These are phyloP conservation scores for Percina caprodes DNA, from an alignment of 2,113 vertebrate genomes.

Conservation along the genomic window DNA sequence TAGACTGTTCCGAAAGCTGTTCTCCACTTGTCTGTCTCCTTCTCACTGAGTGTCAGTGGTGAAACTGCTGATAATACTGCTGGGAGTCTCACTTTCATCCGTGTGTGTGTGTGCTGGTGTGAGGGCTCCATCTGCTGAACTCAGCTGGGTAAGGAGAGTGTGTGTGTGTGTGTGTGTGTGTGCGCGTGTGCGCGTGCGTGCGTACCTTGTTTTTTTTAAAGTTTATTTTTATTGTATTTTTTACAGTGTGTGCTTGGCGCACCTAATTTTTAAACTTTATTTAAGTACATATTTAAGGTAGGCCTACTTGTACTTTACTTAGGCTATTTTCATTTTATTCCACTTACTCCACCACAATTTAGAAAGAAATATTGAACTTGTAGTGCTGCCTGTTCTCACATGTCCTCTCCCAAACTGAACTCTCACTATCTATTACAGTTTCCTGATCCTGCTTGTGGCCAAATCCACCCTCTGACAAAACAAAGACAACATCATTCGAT, in stretches of 20 bases:
- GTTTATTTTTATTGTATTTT: no score
- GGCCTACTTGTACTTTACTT: no score
- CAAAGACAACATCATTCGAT: constrained; percentile 19
- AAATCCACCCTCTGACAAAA: constrained; percentile 31
- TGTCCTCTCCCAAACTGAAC: constrained; percentile 25
- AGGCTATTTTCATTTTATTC: no score
- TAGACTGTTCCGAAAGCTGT: not conserved
- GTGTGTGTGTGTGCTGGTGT: constrained; percentile 40
- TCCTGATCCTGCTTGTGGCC: constrained; percentile 9
- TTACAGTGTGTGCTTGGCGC: no score
- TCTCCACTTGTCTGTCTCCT: constrained; percentile 31
- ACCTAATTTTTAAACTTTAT: no score
- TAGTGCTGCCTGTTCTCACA: constrained; percentile 17
- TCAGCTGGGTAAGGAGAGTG: constrained; percentile 20
- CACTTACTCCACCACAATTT: no score
- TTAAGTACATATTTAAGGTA: no score
- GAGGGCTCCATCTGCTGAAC: constrained; percentile 79
- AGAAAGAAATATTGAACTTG: no score
- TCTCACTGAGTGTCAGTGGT: constrained; percentile 11
- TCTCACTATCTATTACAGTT: constrained; percentile 9
- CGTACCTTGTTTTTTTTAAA: no score
- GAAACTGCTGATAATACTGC: constrained; percentile 46
- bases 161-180: constrained; percentile 5
- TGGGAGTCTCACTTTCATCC: constrained; percentile 51
- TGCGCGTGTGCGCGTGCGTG: not conserved